phyloP scores from a whole-genome alignment of 2,797 vertebrate species.

The Bothrops alternatus region DNA sequence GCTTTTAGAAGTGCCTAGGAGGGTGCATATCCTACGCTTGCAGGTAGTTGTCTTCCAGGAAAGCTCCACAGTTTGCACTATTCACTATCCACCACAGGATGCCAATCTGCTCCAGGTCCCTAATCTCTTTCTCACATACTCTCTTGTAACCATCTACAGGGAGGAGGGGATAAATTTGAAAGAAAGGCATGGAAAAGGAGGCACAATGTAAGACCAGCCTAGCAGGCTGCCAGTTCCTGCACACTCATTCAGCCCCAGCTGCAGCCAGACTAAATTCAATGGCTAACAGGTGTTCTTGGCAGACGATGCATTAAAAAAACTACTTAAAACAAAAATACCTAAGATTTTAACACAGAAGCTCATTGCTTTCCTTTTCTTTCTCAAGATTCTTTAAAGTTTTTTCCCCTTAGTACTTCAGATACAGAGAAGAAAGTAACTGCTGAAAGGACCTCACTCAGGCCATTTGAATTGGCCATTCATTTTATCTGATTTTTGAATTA shows the following conservation, averaged over 20 bases:
- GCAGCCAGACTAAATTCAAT: constrained; percentile 72
- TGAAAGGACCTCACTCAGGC: constrained; percentile 45
- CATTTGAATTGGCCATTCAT: constrained; percentile 38
- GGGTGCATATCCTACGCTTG: constrained; percentile 17
- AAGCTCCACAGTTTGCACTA: constrained; percentile 52
- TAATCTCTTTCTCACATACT: constrained; percentile 67
- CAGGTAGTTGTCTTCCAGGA: constrained; percentile 68
- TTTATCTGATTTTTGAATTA: not conserved
- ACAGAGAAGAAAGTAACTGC: constrained; percentile 60
- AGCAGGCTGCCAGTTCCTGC: constrained; percentile 53
- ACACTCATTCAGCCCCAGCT: constrained; percentile 67
- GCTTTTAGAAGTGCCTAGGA: constrained; percentile 42
- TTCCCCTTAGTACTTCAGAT: constrained; percentile 68
- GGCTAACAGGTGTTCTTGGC: constrained; percentile 74
- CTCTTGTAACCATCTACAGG: constrained; percentile 62
- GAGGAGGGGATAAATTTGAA: constrained; percentile 62
- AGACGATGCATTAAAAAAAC: constrained; percentile 65
- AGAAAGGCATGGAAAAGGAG: constrained; percentile 58
- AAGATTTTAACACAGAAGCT: constrained; percentile 61
- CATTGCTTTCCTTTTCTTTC: constrained; percentile 37
- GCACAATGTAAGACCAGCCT: constrained; percentile 56
- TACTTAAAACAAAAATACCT: constrained; percentile 69
- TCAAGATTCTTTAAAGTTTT: constrained; percentile 61
- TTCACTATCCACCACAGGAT: constrained; percentile 65
- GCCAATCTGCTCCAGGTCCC: constrained; percentile 63